phyloP scores from a whole-genome alignment of 2,797 vertebrate species.

The Xenopus petersii region DNA sequence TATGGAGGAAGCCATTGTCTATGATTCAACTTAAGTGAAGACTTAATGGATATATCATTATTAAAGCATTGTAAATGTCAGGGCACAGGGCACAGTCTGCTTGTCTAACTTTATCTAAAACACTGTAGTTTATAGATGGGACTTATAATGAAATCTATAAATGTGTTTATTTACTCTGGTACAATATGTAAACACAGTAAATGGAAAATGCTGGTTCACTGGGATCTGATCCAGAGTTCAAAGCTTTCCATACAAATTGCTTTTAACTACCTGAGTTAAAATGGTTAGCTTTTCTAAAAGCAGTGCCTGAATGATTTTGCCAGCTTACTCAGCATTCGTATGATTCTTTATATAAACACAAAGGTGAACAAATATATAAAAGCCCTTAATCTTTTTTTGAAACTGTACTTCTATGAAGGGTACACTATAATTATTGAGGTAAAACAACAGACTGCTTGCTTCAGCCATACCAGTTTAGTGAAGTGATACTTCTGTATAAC shows the following conservation, averaged over 20 bases:
- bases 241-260: conserved; percentile 10
- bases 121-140: background rate
- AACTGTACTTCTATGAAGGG: no score
- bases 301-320: no score
- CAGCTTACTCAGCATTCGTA: no score
- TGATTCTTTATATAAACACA: no score
- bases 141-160: conserved; percentile 8
- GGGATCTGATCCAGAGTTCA: conserved; percentile 17
- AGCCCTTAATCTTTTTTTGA: no score
- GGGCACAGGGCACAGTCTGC: background rate
- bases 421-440: no score
- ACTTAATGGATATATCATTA: conserved; percentile 6
- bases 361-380: no score
- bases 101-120: conserved; percentile 2
- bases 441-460: no score
- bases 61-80: conserved; percentile 13
- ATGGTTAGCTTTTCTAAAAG: background rate
- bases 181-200: conserved; percentile 3
- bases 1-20: background rate
- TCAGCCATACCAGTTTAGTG: no score
- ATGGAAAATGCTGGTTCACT: conserved; percentile 12
- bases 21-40: background rate
- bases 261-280: conserved; percentile 6
- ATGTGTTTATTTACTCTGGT: conserved; percentile 15
- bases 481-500: no score